Evolutionary conservation across 2,113 vertebrate genomes (phyloP).

Genomic region (Cavia porcellus): DNA sequence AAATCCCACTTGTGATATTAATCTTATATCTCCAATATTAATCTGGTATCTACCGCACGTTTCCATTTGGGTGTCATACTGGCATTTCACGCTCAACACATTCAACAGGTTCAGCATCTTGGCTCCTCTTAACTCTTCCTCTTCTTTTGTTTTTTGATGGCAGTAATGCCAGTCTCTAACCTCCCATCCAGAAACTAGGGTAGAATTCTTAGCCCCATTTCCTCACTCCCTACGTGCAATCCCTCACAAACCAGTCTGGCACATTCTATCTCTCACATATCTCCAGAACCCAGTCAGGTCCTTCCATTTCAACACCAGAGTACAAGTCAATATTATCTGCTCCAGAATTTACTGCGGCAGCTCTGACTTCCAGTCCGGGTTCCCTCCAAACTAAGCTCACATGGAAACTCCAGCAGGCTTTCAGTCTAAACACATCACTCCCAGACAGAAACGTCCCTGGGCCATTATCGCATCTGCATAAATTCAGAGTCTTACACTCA

Average conservation of each 20-base stretch:
- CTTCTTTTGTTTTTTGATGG: neutral
- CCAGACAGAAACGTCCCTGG: neutral
- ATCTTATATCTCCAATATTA: neutral
- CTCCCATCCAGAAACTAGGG: neutral
- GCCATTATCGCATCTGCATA: neutral
- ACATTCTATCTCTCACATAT: slow-evolving; percentile 15
- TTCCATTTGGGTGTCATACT: neutral
- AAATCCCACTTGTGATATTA: neutral
- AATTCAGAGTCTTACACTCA: slow-evolving; percentile 17
- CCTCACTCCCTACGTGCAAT: neutral
- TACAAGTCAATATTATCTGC: neutral
- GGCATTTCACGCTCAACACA: neutral
- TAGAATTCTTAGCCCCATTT: neutral
- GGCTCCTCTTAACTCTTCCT: neutral
- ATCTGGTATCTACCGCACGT: neutral
- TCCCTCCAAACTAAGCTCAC: neutral
- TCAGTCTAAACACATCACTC: slow-evolving; percentile 24
- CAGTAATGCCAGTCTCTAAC: neutral
- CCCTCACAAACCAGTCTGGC: neutral
- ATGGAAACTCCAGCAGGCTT: neutral
- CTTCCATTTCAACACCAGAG: slow-evolving; percentile 4
- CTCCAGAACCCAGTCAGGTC: slow-evolving; percentile 7
- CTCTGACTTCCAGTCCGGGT: neutral
- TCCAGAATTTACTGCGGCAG: neutral
- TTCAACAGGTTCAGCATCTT: slow-evolving; percentile 16